phyloP scores from a whole-genome alignment of 2,113 vertebrate genomes.

The Buteo buteo region DNA sequence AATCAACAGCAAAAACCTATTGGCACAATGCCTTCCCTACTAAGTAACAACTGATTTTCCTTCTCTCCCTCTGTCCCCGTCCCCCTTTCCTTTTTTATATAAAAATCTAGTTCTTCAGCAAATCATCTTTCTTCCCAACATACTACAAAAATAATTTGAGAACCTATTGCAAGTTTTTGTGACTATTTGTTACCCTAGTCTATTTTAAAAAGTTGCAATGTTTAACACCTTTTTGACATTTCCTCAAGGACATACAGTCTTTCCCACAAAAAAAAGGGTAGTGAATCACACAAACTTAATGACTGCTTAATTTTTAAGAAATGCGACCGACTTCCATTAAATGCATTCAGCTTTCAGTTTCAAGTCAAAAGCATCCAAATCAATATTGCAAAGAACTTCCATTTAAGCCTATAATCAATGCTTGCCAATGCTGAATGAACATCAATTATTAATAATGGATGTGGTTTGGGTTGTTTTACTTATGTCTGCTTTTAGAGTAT shows the following conservation, averaged over 20 bases:
- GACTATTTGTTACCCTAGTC: background rate
- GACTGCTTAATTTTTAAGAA: conserved; percentile 57
- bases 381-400: conserved; percentile 55
- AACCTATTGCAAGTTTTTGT: background rate
- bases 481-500: conserved; percentile 63
- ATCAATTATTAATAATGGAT: conserved; percentile 72
- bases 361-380: conserved; percentile 42
- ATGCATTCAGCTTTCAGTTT: conserved; percentile 12
- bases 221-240: background rate
- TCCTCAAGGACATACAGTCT: background rate
- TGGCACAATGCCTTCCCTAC: background rate
- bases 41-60: background rate
- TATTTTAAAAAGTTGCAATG: background rate
- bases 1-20: background rate
- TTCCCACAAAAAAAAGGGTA: background rate
- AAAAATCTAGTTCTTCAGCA: background rate
- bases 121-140: background rate
- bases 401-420: conserved; percentile 73
- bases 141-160: background rate
- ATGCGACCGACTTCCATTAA: conserved; percentile 36
- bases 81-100: background rate
- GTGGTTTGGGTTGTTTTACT: conserved; percentile 65
- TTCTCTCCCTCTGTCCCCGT: accelerated
- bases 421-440: conserved; percentile 62
- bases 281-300: conserved; percentile 7